Base-by-base conservation (phyloP, 2,113 vertebrate species). In the Sporophila hypoxantha region DNA sequence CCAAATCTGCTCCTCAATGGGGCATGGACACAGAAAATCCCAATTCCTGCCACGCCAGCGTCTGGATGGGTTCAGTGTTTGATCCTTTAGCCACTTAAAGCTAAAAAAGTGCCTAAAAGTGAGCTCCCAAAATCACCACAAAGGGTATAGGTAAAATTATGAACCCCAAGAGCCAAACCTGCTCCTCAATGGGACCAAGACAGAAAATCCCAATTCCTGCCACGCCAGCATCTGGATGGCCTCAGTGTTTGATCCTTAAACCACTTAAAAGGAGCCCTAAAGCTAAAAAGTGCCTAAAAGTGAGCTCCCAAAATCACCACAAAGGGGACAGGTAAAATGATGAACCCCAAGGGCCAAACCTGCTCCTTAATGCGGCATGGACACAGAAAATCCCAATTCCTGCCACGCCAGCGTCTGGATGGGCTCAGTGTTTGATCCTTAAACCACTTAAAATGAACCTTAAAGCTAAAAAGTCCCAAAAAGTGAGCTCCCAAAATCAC, bases 51-150 rank as follows among this genome's bases (percentile, higher is more conserved):
- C n/a, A n/a, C n/a, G n/a, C n/a, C n/a, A n/a, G n/a, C n/a, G n/a
- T n/a, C n/a, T n/a, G n/a, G n/a, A n/a, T n/a, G n/a, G n/a, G n/a
- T n/a, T n/a, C n/a, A n/a, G n/a, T n/a, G n/a, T n/a, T n/a, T n/a
- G n/a, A n/a, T n/a, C n/a, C n/a, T n/a, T n/a, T n/a, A n/a, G n/a
- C n/a, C n/a, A n/a, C n/a, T n/a, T n/a, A n/a, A n/a, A n/a, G n/a
- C n/a, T n/a, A n/a, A n/a, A n/a, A n/a, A n/a, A n/a, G n/a, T n/a
- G n/a, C n/a, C n/a, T n/a, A n/a, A n/a, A n/a, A n/a, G n/a, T n/a
- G n/a, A n/a, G n/a, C n/a, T n/a, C n/a, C 47, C 16, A 4, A 57
- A 66, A 3, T 0, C 32, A 5, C 37, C 22, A 0, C 34, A 8
- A 22, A 76, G 57, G 52, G 71, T 23, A 20, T 18, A 11, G 66